A percentile compares a stretch with the other conserved stretches of the same genome.
Evolutionary conservation across 2,888 invertebrate genomes (phyloP).

Genomic region (Leptothorax acervorum): DNA sequence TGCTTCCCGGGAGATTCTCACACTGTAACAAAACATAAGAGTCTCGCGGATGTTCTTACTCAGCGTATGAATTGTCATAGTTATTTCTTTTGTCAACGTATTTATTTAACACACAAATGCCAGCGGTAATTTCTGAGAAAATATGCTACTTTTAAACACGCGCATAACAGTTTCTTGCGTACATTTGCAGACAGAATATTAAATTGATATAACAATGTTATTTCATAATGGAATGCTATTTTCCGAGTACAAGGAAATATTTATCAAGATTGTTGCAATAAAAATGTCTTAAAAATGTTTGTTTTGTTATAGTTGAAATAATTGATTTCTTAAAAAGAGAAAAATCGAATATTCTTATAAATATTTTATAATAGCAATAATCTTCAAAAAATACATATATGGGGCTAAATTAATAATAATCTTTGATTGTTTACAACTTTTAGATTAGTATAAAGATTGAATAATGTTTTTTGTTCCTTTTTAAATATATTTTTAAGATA

Average conservation of each 20-base stretch:
- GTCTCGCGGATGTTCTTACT: slow-evolving; percentile 6
- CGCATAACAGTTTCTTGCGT: neutral
- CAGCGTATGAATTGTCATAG: slow-evolving; percentile 29
- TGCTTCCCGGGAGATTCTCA: slow-evolving; percentile 11
- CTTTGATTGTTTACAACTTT: neutral
- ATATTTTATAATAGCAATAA: neutral
- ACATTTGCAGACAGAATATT: neutral
- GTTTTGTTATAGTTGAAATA: neutral
- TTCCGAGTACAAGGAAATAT: neutral
- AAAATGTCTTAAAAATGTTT: neutral
- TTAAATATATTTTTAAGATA: neutral
- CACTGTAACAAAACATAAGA: neutral
- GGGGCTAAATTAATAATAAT: neutral
- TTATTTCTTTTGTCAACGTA: slow-evolving; percentile 38
- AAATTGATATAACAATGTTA: neutral
- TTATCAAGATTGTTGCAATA: neutral
- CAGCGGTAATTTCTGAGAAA: slow-evolving; percentile 16
- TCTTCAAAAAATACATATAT: neutral
- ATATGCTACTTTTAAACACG: neutral
- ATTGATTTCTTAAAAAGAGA: neutral
- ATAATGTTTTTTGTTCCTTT: neutral
- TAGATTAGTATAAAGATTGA: neutral
- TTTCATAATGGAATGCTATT: slow-evolving; percentile 7
- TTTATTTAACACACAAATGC: slow-evolving; percentile 29
- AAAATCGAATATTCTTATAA: neutral